Base-by-base conservation (phyloP, 2,797 vertebrate species). In the Choloepus didactylus region DNA sequence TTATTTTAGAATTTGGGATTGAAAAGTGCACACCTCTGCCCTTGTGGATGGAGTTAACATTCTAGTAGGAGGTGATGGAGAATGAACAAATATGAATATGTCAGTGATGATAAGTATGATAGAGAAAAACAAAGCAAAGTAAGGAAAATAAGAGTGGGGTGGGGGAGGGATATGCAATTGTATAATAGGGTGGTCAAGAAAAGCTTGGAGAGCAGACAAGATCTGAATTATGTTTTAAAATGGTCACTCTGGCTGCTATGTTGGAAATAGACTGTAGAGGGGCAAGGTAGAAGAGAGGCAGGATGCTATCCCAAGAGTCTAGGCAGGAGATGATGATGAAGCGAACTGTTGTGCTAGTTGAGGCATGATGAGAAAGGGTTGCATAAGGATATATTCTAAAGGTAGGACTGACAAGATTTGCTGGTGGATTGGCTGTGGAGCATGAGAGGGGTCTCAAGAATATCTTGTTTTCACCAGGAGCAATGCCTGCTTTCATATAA, bases 31-130 rank as follows among this genome's bases (percentile, higher is more conserved):
- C 31, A 87, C 18, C 27, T 29, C 51, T 80, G 56, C 31, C n/a
- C 16, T 90, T 15, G 29, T 46, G 35, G 49, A 87, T 46, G 35
- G 49, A 87, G 60, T 49, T 87, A 82, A 80, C 46, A 38, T 85
- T 94, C 69, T 95, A 82, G n/a, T 59, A 64, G 67, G 67, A 90
- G 27, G 35, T 93, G 66, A 80, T 49, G 51, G 19, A 95, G 41
- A 77, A 86, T 64, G 87, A 87, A 93, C 38, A 56, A 87, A 87
- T 29, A 81, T 41, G 46, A 86, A 82, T 56, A 59, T 59, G 25
- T 88, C 82, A 70, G 16, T 73, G 41, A 44, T 77, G 51, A 83
- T 56, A 67, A 82, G 41, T 56, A 25, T 41, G 76, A 49, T 59
- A 27, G 60, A 93, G 70, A 41, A 91, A 67, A 79, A 86, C 27